Conservation (phyloP, 2,797 vertebrate species). For the Cephalopachus bancanus region DNA sequence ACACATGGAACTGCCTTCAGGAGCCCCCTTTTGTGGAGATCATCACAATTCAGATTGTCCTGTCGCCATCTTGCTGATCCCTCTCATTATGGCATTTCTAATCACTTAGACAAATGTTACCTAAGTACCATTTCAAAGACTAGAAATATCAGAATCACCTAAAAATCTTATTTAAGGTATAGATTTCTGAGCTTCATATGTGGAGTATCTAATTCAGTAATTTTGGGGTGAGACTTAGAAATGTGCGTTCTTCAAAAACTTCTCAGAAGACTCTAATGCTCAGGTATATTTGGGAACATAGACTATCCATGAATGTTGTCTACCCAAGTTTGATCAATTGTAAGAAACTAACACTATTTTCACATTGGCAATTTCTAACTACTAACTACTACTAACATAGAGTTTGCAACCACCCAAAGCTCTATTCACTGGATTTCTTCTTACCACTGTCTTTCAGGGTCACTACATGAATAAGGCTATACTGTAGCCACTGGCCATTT, state of each 20-base stretch:
- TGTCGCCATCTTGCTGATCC: too few species aligned
- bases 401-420: neutral
- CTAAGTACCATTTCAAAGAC: neutral
- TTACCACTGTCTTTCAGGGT: neutral
- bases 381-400: too few species aligned
- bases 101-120: neutral
- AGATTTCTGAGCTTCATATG: neutral
- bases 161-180: neutral
- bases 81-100: neutral
- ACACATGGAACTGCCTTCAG: too few species aligned
- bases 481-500: too few species aligned
- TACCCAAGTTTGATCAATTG: fast-evolving
- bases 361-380: neutral
- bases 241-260: neutral
- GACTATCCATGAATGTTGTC: neutral
- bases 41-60: too few species aligned
- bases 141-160: neutral
- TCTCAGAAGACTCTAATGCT: neutral
- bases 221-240: neutral
- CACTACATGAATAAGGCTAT: neutral
- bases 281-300: neutral
- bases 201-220: neutral
- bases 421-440: neutral
- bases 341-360: neutral
- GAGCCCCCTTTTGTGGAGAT: too few species aligned